Conservation (phyloP, 2,888 invertebrate genomes). For the Lasioglossum lativentre region DNA sequence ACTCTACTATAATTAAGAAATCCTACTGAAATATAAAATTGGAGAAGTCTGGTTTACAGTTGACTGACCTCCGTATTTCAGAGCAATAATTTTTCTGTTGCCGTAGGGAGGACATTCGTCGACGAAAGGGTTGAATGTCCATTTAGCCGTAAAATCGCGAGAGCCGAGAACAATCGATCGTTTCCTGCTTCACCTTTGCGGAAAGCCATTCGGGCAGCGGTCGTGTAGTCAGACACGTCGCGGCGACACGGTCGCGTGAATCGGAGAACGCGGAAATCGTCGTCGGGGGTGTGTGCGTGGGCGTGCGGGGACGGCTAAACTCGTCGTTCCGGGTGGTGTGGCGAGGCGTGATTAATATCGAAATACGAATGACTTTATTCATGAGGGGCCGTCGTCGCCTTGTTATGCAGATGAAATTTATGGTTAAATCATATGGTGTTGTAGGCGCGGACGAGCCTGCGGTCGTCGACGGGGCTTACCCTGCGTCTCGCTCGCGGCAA, state of each 20-base stretch:
- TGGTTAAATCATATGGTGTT: conserved; percentile 74
- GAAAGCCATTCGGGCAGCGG: not conserved
- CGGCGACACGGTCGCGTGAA: conserved; percentile 6
- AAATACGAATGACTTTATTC: conserved; percentile 82
- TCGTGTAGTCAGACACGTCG: not conserved
- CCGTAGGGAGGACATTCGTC: not conserved
- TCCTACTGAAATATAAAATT: no score
- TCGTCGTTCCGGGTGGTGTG: conserved; percentile 61
- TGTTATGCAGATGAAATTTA: conserved; percentile 82
- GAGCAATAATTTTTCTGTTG: not conserved
- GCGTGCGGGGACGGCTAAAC: conserved; percentile 39
- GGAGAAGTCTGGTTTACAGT: not conserved
- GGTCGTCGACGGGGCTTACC: conserved; percentile 58
- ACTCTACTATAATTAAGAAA: no score
- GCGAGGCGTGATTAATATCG: conserved; percentile 80
- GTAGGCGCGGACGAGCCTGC: conserved; percentile 56
- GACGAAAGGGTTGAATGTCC: not conserved
- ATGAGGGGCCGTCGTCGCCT: conserved; percentile 72
- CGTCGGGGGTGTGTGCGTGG: conserved; percentile 27
- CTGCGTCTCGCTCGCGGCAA: conserved; percentile 58
- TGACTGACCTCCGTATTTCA: not conserved
- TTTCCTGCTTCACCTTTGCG: not conserved
- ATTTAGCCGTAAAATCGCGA: not conserved
- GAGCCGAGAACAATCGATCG: not conserved
- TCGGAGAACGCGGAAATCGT: conserved; percentile 32